Conservation (phyloP, 2,797 vertebrate genomes). For the Enteromius paludinosus region DNA sequence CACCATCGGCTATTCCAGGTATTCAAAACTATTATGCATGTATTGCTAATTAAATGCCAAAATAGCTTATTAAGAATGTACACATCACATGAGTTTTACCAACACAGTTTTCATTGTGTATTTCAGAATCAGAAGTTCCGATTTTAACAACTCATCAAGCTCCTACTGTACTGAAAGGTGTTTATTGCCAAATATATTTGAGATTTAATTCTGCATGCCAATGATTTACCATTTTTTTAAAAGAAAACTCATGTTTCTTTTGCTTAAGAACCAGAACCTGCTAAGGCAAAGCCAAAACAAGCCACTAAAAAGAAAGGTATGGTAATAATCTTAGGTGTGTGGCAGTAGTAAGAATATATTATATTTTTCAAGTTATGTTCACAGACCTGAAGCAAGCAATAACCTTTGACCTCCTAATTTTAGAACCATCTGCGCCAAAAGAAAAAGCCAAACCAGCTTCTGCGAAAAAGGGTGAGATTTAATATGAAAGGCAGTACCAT, state of each 20-base stretch:
- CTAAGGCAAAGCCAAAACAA: constrained; percentile 56
- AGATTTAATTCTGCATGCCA: neutral
- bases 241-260: constrained; percentile 6
- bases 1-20: constrained; percentile 77
- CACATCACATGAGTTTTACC: neutral
- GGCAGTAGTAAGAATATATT: neutral
- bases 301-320: constrained; percentile 65
- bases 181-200: neutral
- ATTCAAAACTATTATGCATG: constrained; percentile 41
- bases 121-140: constrained; percentile 73
- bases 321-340: neutral
- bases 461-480: constrained; percentile 62
- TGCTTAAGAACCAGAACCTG: constrained; percentile 59
- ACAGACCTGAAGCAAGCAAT: neutral
- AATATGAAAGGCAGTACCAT: neutral
- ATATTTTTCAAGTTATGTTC: neutral
- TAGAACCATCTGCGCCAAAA: constrained; percentile 60
- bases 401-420: neutral
- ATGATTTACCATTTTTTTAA: neutral
- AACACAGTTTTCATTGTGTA: neutral
- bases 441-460: constrained; percentile 58
- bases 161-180: constrained; percentile 49
- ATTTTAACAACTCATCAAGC: constrained; percentile 68
- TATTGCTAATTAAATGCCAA: neutral
- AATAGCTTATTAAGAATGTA: neutral